Base-by-base conservation (phyloP, 2,888 invertebrate species). In the Melieria picta region DNA sequence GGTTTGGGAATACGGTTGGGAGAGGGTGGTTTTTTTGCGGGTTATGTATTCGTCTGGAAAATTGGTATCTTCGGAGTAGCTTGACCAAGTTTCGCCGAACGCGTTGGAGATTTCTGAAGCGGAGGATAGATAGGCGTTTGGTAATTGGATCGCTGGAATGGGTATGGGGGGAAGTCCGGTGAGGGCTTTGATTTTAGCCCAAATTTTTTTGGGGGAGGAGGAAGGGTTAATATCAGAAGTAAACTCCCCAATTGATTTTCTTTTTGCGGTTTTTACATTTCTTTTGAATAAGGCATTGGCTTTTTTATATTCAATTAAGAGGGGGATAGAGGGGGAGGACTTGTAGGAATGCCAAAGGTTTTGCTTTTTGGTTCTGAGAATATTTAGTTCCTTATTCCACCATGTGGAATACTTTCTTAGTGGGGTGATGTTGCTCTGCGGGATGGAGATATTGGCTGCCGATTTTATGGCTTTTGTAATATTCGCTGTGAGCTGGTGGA, bases 181-280 rank as follows among this genome's bases (percentile, higher is more conserved):
- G 46, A 61, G 43, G 45, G 61, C 45, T 61, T 61, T 45, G 7
- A 61, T 61, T 61, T 61, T 61, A 4, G 61, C 4, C 61, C 61
- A 61, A 45, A 61, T 61, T 60, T 60, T 60, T 10, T 60, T 60
- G 3, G 60, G 60, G 9, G 16, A 4, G 43, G 10, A 60, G 5
- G 5, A 6, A 11, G 60, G 60, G 43, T 60, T 61, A 5, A 61
- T 61, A 11, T 61, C 61, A 11, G 61, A 45, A 11, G 61, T 45
- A 45, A 61, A 45, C 0, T 43, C 46, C 10, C 13, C 61, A 9
- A 61, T 45, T 3, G 61, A 2, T 61, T 61, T 16, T 10, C 43
- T 16, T 43, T 60, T 60, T 11, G 43, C 45, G 4, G 4, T 11
- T 43, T 60, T 60, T 10, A 60, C 43, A 45, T 11, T 9, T 9